These are phyloP conservation scores for Drepanosiphum platanoidis DNA, from an alignment of 2,888 invertebrate genomes.

Conservation along the genomic window DNA sequence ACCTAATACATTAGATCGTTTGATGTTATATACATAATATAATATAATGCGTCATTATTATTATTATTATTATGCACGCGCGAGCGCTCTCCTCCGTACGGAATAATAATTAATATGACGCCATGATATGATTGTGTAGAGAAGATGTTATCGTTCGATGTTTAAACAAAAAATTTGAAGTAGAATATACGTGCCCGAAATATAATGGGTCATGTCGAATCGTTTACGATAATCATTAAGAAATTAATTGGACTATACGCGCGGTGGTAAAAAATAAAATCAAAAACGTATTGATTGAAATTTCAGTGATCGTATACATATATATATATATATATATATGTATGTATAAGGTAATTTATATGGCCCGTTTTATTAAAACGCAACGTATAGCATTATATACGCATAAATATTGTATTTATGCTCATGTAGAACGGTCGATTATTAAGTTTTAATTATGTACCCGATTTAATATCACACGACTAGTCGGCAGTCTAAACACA, in stretches of 20 bases:
- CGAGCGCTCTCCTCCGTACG: not conserved
- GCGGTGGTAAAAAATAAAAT: not conserved
- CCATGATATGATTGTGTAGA: not conserved
- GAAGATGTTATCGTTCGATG: not conserved
- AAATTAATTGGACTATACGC: not conserved
- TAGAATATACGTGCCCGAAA: not conserved
- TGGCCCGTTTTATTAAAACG: no score
- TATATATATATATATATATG: not conserved
- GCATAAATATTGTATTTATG: no score
- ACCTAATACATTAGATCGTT: slow-evolving; percentile 18
- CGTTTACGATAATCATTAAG: not conserved
- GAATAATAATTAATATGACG: slow-evolving; percentile 49
- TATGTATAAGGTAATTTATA: not conserved
- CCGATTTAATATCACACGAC: not conserved
- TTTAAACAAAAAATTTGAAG: not conserved
- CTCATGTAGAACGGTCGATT: slow-evolving; percentile 16
- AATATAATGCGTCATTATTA: no score
- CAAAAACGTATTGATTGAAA: slow-evolving; percentile 25
- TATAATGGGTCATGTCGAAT: not conserved
- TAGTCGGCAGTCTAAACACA: no score
- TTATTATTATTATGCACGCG: not conserved
- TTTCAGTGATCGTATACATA: not conserved
- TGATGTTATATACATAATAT: not conserved
- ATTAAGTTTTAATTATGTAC: slow-evolving; percentile 31
- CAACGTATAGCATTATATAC: no score